These are phyloP conservation scores for Vulpes vulpes DNA, from an alignment of 2,113 vertebrate species.

Conservation along the genomic window DNA sequence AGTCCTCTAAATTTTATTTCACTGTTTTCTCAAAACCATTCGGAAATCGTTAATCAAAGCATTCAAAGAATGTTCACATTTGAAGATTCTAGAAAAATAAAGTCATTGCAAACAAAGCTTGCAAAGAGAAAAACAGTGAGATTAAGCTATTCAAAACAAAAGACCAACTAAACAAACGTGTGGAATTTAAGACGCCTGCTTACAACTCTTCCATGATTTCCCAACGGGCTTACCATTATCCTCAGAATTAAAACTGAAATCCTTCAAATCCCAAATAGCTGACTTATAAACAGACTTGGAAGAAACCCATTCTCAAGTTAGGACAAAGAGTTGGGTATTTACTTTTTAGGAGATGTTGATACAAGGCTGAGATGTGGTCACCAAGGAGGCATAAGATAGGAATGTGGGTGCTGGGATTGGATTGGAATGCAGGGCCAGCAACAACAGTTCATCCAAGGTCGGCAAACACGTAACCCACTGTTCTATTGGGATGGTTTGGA, in stretches of 20 bases:
- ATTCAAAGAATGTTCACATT: conserved; percentile 59
- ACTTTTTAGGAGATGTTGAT: conserved; percentile 36
- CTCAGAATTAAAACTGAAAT: conserved; percentile 55
- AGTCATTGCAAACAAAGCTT: conserved; percentile 63
- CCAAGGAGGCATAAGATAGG: not conserved
- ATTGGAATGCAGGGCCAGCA: not conserved
- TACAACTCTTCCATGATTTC: conserved; percentile 48
- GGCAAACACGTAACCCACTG: not conserved
- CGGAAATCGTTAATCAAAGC: conserved; percentile 61
- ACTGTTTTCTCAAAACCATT: conserved; percentile 64
- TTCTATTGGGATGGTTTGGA: conserved; percentile 7
- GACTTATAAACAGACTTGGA: conserved; percentile 29
- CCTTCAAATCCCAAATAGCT: conserved; percentile 45
- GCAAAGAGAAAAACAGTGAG: conserved; percentile 45
- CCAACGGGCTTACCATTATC: conserved; percentile 9
- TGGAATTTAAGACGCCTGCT: conserved; percentile 49
- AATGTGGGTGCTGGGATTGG: not conserved
- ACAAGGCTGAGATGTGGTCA: conserved; percentile 39
- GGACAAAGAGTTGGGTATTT: not conserved
- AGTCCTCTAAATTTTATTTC: conserved; percentile 51
- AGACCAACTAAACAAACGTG: conserved; percentile 33
- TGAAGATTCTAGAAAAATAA: conserved; percentile 67
- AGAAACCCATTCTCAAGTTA: conserved; percentile 35
- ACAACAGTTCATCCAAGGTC: not conserved
- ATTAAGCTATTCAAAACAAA: conserved; percentile 67